Evolutionary conservation across 2,888 invertebrate genomes (phyloP), one percentile per base, ranked within the genome.

Genomic region (Anagyrus pseudococci): DNA sequence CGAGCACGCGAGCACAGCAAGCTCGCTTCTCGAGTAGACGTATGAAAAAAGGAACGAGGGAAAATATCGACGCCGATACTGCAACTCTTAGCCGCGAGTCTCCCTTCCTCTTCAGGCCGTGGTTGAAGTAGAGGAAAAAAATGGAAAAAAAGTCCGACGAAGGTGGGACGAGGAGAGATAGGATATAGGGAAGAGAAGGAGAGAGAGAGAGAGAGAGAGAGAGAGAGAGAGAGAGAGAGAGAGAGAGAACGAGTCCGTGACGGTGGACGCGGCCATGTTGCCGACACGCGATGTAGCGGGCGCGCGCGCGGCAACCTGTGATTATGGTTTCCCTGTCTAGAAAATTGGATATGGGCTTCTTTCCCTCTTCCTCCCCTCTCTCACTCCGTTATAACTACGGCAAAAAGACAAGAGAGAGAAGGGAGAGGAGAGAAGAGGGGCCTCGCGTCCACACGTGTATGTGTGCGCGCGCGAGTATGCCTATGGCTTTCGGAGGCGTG

Each of bases 261-360:
- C 48, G 67, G 67, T 71, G 29, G 4, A 4, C 29, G 71, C 76
- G 73, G 78, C 79, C 79, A 79, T 79, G 70, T 73, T 79, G 76
- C 67, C 63, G 70, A 70, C 72, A 71, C 72, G 75, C 72, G 75
- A 73, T 74, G 71, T 69, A 66, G 68, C 62, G 65, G 19, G 56
- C 52, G 46, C 57, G 65, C 17, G 68, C 68, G 69, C 69, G 71
- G 70, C 71, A 77, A 76, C 77, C 77, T 77, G 75, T 77, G 77
- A 79, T 80, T 80, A 80, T 76, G 77, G 76, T 77, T 73, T 77
- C 72, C 70, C 72, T 69, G 73, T 73, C 71, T 72, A 75, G 73
- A 76, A 77, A 76, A 77, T 77, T 77, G 75, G 76, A 73, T 73
- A 72, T 69, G 71, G 68, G 68, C 68, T 69, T n/a, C n/a, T n/a